phyloP scores from a whole-genome alignment of 2,888 invertebrate genomes.

The Drosophila greeni region DNA sequence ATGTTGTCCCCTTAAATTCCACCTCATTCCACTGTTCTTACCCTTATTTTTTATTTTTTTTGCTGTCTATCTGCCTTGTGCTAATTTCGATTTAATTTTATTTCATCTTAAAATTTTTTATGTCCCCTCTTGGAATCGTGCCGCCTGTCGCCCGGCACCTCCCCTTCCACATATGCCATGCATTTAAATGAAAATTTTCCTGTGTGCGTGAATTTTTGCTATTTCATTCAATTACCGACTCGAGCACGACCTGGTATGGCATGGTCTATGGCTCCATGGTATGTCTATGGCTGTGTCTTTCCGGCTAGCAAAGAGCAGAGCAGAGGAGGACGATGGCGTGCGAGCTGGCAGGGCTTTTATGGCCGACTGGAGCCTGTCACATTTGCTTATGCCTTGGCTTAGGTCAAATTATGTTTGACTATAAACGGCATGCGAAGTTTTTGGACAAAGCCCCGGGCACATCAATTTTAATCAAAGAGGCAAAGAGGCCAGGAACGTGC shows the following conservation, averaged over 20 bases:
- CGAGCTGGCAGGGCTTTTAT: conserved; percentile 44
- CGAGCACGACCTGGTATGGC: conserved; percentile 45
- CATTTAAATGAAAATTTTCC: conserved; percentile 66
- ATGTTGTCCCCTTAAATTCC: neutral
- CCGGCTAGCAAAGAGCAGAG: neutral
- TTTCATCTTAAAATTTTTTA: conserved; percentile 49
- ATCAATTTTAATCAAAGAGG: conserved; percentile 70
- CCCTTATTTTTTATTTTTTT: conserved; percentile 16
- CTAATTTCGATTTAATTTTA: conserved; percentile 65
- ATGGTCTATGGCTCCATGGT: conserved; percentile 8
- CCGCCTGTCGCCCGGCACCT: conserved; percentile 7
- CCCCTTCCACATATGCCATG: conserved; percentile 26
- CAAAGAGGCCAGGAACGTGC: conserved; percentile 61
- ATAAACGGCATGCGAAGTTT: conserved; percentile 59
- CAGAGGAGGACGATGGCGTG: neutral
- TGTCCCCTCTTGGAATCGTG: conserved; percentile 32
- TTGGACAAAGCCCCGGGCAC: conserved; percentile 64
- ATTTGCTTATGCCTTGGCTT: conserved; percentile 65
- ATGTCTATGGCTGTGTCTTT: conserved; percentile 8
- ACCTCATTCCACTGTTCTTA: neutral
- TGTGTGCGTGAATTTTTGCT: conserved; percentile 54
- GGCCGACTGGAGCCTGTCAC: conserved; percentile 49
- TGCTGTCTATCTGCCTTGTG: conserved; percentile 28
- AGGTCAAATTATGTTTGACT: conserved; percentile 71
- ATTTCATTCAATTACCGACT: conserved; percentile 66